These are phyloP conservation scores for Drosophila subobscura DNA, from an alignment of 1,140 invertebrate species.

Conservation along the genomic window DNA sequence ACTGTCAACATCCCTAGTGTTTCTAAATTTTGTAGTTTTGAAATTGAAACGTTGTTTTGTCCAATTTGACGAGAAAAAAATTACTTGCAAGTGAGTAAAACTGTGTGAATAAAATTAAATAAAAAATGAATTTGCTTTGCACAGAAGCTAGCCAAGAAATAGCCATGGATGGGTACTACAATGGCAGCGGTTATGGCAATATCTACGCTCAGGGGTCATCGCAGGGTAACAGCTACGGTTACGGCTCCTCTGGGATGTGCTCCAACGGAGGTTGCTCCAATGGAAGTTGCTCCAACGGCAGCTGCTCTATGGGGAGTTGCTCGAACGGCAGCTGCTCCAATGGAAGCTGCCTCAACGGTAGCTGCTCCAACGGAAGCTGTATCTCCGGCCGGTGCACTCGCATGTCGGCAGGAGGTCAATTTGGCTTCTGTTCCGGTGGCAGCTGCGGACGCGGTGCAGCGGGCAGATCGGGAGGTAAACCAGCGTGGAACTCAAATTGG, in stretches of 20 bases:
- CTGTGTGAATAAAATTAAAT: too few species aligned
- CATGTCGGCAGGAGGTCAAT: background rate
- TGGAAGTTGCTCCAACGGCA: too few species aligned
- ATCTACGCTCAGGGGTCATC: slow-evolving; percentile 4
- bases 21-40: slow-evolving; percentile 3
- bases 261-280: too few species aligned
- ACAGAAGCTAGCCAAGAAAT: too few species aligned
- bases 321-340: too few species aligned
- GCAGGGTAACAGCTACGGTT: background rate
- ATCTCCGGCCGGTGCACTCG: slow-evolving; percentile 34
- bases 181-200: slow-evolving; percentile 2
- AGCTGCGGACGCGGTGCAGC: slow-evolving; percentile 22
- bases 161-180: slow-evolving; percentile 43
- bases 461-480: background rate
- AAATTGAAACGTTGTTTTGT: slow-evolving; percentile 32
- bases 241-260: background rate
- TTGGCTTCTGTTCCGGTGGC: background rate
- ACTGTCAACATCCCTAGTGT: background rate
- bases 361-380: slow-evolving; percentile 5
- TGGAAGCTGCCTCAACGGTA: too few species aligned
- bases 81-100: background rate
- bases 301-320: too few species aligned
- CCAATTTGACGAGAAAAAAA: background rate
- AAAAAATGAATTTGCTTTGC: too few species aligned
- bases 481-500: slow-evolving; percentile 14